Evolutionary conservation across 92 coral and sea anemone species (phyloP), one percentile per base, ranked within the genome.

Genomic region (Palythoa grandiflora): DNA sequence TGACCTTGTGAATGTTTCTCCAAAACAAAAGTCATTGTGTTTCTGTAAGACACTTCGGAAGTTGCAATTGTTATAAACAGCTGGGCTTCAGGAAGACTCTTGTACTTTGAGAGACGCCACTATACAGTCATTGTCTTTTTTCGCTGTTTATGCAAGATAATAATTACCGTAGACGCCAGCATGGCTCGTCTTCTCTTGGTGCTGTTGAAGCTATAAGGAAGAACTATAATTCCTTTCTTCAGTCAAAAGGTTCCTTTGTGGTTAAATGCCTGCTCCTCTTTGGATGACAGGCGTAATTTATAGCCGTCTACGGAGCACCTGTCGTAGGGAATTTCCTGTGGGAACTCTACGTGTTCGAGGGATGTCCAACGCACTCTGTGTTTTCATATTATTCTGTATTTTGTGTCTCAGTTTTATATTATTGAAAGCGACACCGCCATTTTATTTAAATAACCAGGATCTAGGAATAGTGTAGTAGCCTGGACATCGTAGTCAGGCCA

Each of bases 301-400:
- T 17, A 66, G 6, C 6, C 11, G 11, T 47, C 47, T n/a, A 35
- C 28, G 53, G 63, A 81, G 47, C 86, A 66, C 71, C 60, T 81
- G 86, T 66, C 75, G 50, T 40, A 37, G 28, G 47, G 37, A 14
- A 13, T 81, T 79, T 66, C 75, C 61, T 66, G 75, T 81, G 68
- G 66, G 21, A 54, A 14, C 20, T 6, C 48, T 20, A 28, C 35
- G 44, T 14, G 68, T 7, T 77, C 38, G 20, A 36, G 4, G 38
- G 57, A 10, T 28, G 47, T 15, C 21, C 11, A 14, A 5, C 28
- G 28, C 28, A 28, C 28, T 28, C 0, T 51, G 4, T 50, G 7
- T 36, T 10, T 76, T 15, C 9, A 28, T 9, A 51, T 19, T 52
- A 40, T 52, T 52, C 63, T 5, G 59, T 21, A 19, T 14, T 77